phyloP scores from a whole-genome alignment of 2,888 invertebrate genomes.

The Spisula solida region DNA sequence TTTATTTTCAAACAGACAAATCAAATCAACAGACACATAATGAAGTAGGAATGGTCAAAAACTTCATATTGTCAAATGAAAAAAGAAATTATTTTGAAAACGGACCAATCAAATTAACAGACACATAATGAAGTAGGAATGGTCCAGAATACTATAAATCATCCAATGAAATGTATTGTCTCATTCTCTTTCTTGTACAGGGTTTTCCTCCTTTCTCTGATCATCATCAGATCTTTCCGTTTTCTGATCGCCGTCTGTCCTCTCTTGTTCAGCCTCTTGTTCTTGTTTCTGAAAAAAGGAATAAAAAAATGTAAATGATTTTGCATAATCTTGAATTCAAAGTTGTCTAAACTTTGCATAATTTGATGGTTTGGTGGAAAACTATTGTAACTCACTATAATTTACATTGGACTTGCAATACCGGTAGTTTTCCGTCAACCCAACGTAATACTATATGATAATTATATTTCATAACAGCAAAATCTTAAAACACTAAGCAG shows the following conservation, averaged over 20 bases:
- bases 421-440: too few species aligned
- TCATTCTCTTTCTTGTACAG: background rate
- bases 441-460: too few species aligned
- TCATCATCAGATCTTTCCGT: background rate
- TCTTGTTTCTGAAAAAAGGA: conserved; percentile 18
- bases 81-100: conserved; percentile 6
- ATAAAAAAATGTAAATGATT: background rate
- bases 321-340: too few species aligned
- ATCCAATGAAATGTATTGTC: background rate
- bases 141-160: background rate
- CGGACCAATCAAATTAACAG: conserved; percentile 24
- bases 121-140: conserved; percentile 17
- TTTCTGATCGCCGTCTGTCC: background rate
- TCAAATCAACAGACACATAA: conserved; percentile 16
- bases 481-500: too few species aligned
- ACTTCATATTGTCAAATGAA: background rate
- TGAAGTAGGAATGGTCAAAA: conserved; percentile 21
- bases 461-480: too few species aligned
- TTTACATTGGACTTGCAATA: too few species aligned
- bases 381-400: too few species aligned
- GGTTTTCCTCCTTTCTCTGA: conserved; percentile 20
- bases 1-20: background rate
- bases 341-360: too few species aligned
- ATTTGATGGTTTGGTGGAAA: too few species aligned
- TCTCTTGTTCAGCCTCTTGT: background rate